These are phyloP conservation scores for Thera obeliscata DNA, from an alignment of 2,888 invertebrate genomes.

Conservation along the genomic window DNA sequence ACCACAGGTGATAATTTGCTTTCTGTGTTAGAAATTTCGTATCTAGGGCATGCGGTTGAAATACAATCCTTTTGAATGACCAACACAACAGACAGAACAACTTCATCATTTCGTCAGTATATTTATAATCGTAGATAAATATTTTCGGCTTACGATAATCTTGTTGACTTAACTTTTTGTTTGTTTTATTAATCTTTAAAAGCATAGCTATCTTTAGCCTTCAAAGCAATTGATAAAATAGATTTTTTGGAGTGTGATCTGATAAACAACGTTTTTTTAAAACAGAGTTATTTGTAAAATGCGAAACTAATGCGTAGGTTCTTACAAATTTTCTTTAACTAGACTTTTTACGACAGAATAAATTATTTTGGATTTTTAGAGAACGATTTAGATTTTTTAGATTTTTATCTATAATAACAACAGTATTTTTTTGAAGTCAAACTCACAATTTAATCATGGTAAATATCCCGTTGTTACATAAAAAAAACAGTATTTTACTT, in stretches of 20 bases:
- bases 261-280: no score
- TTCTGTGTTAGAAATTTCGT: slow-evolving; percentile 6
- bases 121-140: slow-evolving; percentile 5
- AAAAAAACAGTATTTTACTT: no score
- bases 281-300: background rate
- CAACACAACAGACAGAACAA: background rate
- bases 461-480: no score
- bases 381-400: no score
- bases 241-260: slow-evolving; percentile 25
- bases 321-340: background rate
- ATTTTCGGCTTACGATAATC: slow-evolving; percentile 43
- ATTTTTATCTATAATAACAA: no score
- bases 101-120: slow-evolving; percentile 11
- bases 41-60: slow-evolving; percentile 14
- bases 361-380: no score
- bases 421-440: no score
- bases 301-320: background rate
- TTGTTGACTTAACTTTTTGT: slow-evolving; percentile 30
- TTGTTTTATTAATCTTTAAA: slow-evolving; percentile 31
- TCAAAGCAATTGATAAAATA: slow-evolving; percentile 36
- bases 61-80: slow-evolving; percentile 1
- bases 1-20: no score
- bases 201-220: slow-evolving; percentile 40
- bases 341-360: no score
- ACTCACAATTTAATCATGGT: no score